phyloP scores from a whole-genome alignment of 1,140 invertebrate genomes.

The Drosophila oshimai region DNA sequence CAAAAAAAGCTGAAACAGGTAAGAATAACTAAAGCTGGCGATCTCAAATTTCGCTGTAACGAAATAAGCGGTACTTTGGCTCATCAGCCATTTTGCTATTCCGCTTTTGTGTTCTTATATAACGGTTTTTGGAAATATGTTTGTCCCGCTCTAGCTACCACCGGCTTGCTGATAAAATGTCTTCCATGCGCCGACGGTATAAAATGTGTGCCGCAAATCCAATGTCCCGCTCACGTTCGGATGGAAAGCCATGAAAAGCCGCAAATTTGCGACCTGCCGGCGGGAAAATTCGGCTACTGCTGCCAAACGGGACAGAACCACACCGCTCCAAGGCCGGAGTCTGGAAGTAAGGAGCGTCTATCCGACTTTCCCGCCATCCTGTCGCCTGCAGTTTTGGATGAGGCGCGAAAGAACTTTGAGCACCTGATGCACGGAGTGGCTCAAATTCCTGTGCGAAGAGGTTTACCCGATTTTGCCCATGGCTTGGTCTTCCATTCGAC shows the following conservation, averaged over 20 bases:
- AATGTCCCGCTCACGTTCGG: constrained; percentile 85
- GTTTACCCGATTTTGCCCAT: constrained; percentile 79
- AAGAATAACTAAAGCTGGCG: neutral
- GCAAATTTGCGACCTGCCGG: constrained; percentile 83
- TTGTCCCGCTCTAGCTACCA: constrained; percentile 12
- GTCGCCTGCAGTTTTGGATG: constrained; percentile 60
- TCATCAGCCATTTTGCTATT: neutral
- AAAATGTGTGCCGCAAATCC: constrained; percentile 84
- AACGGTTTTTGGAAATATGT: neutral
- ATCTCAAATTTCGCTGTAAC: neutral
- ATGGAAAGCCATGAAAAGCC: constrained; percentile 80
- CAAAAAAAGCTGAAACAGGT: constrained; percentile 9
- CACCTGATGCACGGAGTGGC: constrained; percentile 61
- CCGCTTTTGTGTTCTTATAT: neutral
- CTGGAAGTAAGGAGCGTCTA: neutral
- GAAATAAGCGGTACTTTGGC: neutral
- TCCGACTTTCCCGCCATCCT: constrained; percentile 27
- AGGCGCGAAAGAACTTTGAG: constrained; percentile 57
- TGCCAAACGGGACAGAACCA: constrained; percentile 85
- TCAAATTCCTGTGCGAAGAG: constrained; percentile 56
- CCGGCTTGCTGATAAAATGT: constrained; percentile 63
- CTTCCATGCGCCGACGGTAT: constrained; percentile 82
- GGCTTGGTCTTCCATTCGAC: constrained; percentile 74
- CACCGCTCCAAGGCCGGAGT: constrained; percentile 80
- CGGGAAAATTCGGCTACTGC: constrained; percentile 84